A percentile compares a stretch with the other conserved stretches of the same genome.
These are phyloP conservation scores for Solenodon paradoxus DNA, from an alignment of 2,113 vertebrate genomes.

Conservation along the genomic window DNA sequence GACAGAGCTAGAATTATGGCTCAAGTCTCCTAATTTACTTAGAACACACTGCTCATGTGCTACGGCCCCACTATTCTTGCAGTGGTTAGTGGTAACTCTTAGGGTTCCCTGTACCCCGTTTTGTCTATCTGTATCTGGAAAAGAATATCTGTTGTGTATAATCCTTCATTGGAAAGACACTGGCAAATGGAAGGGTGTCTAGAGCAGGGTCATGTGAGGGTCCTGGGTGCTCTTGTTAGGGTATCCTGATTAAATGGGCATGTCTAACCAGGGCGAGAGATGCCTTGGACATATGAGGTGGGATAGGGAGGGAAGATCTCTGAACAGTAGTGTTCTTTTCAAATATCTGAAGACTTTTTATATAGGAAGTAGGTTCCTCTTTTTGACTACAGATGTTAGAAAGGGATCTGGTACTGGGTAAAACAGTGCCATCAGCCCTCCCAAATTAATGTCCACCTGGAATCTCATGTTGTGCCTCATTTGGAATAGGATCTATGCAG, in stretches of 20 bases:
- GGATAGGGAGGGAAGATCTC: background rate
- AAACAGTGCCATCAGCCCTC: background rate
- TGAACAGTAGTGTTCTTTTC: background rate
- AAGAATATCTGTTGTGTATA: background rate
- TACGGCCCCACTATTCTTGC: background rate
- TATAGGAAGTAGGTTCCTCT: background rate
- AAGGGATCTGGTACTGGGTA: background rate
- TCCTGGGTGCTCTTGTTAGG: rapidly evolving
- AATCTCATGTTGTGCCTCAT: background rate
- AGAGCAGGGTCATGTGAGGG: background rate
- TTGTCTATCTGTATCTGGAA: background rate
- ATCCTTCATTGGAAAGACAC: background rate
- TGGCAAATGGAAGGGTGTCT: background rate
- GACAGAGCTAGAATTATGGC: background rate
- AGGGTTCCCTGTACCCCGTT: background rate
- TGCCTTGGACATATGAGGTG: rapidly evolving
- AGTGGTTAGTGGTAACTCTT: background rate
- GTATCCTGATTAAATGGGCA: background rate
- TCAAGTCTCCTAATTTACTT: background rate
- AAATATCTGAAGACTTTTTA: background rate
- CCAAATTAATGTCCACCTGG: background rate
- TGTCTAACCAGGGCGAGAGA: background rate
- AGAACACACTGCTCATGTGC: background rate
- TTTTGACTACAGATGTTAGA: background rate
- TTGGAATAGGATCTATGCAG: background rate